These are phyloP conservation scores for Arvicanthis niloticus DNA, from an alignment of 2,113 vertebrate genomes.

Conservation along the genomic window DNA sequence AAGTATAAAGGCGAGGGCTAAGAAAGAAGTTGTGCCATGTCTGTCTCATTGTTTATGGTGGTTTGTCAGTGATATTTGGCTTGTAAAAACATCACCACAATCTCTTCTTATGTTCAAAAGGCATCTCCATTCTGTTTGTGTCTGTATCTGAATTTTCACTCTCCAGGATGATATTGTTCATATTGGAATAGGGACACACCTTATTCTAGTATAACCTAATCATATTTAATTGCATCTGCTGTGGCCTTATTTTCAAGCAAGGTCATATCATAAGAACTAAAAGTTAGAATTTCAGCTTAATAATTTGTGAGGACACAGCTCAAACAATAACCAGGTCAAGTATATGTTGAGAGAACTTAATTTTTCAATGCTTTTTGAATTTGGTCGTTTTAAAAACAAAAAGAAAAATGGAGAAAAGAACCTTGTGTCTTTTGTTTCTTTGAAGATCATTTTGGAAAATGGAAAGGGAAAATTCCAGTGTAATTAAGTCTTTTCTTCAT, in stretches of 20 bases:
- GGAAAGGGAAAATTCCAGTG: conserved; percentile 25
- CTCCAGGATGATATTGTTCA: background rate
- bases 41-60: background rate
- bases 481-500: conserved; percentile 40
- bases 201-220: background rate
- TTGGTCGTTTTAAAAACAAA: conserved; percentile 1
- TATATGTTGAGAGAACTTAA: background rate
- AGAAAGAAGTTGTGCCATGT: background rate
- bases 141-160: background rate
- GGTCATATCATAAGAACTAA: background rate
- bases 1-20: accelerated
- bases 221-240: background rate
- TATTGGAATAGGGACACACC: background rate
- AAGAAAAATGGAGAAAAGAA: background rate
- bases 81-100: background rate
- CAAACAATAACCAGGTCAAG: background rate
- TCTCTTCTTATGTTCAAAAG: background rate
- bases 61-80: background rate
- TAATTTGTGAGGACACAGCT: background rate
- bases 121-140: background rate
- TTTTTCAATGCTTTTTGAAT: conserved; percentile 34
- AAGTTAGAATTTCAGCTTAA: background rate
- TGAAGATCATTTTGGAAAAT: conserved; percentile 26
- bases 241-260: conserved; percentile 30
- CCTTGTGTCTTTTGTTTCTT: conserved; percentile 27